Evolutionary conservation across 2,888 invertebrate genomes (phyloP).

Genomic region (Xanthia icteritia): DNA sequence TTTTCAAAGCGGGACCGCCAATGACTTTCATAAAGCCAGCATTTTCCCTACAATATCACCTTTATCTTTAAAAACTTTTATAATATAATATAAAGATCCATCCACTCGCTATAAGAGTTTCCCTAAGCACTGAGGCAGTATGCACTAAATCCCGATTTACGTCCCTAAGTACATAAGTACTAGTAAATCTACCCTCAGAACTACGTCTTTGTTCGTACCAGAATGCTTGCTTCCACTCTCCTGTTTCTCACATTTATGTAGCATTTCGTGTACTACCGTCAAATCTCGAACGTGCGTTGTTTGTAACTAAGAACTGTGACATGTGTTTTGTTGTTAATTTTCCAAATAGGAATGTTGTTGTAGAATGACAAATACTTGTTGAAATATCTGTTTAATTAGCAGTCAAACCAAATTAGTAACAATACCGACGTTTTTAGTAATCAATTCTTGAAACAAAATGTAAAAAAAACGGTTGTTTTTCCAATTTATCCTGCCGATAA

Average conservation of each 20-base stretch:
- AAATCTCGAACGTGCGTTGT: slow-evolving; percentile 52
- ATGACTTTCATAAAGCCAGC: not conserved
- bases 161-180: slow-evolving; percentile 60
- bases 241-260: slow-evolving; percentile 39
- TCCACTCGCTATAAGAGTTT: slow-evolving; percentile 23
- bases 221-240: slow-evolving; percentile 11
- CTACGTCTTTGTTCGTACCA: slow-evolving; percentile 53
- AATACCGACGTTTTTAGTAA: not conserved
- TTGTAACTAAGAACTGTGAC: slow-evolving; percentile 23
- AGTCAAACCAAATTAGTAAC: not conserved
- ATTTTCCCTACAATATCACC: not conserved
- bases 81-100: slow-evolving; percentile 49
- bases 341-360: slow-evolving; percentile 1
- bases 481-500: not conserved
- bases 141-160: slow-evolving; percentile 64
- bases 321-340: slow-evolving; percentile 16
- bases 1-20: not conserved
- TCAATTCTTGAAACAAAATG: slow-evolving; percentile 15
- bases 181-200: slow-evolving; percentile 56
- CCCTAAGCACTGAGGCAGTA: slow-evolving; percentile 40
- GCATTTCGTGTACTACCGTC: slow-evolving; percentile 35
- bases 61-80: slow-evolving; percentile 48
- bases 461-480: slow-evolving; percentile 11
- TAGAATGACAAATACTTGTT: slow-evolving; percentile 30
- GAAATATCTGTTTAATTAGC: slow-evolving; percentile 2